Evolutionary conservation across 2,888 invertebrate species (phyloP), one percentile per base, ranked within the genome.

Genomic region (Tenthredo notha): DNA sequence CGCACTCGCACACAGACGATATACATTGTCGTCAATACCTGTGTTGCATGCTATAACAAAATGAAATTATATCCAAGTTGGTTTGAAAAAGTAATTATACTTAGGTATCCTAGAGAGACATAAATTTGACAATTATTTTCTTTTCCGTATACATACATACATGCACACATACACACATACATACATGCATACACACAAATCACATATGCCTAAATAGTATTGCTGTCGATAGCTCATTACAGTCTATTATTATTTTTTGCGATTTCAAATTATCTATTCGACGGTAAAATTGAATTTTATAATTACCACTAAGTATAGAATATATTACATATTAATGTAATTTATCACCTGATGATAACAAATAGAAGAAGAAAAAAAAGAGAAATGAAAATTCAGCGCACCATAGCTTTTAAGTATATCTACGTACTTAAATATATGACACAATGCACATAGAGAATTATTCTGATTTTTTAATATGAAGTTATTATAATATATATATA

Each of bases 311-410:
- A 37, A 37, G 37, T 37, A 70, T 33, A 70, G 4, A 70, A 29
- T 40, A 74, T 74, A 74, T 74, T 67, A 67, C 33, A 67, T 74
- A n/a, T n/a, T n/a, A 43, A 74, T 74, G 43, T 43, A 74, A 74
- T 74, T 43, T 74, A 74, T 74, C 9, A 21, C n/a, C 12, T 43
- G 43, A 72, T 72, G 21, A 67, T 12, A 67, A 29, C 18, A 50
- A 67, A 10, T 58, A 21, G 61, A 70, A 70, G 3, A 70, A 70
- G 1, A 29, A 25, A 25, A 47, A 75, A 77, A 54, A 54, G 54
- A 7, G 7, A 37, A 70, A 37, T 7, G 9, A 18, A 29, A 29
- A 77, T 77, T 18, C 75, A 77, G 75, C 50, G 50, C 29, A 77
- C 25, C 75, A 50, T 74, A 43, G 72, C 50, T 50, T 33, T 37